A percentile compares a stretch with the other conserved stretches of the same genome.
phyloP scores from a whole-genome alignment of 2,797 vertebrate species.

The Loriculus beryllinus region DNA sequence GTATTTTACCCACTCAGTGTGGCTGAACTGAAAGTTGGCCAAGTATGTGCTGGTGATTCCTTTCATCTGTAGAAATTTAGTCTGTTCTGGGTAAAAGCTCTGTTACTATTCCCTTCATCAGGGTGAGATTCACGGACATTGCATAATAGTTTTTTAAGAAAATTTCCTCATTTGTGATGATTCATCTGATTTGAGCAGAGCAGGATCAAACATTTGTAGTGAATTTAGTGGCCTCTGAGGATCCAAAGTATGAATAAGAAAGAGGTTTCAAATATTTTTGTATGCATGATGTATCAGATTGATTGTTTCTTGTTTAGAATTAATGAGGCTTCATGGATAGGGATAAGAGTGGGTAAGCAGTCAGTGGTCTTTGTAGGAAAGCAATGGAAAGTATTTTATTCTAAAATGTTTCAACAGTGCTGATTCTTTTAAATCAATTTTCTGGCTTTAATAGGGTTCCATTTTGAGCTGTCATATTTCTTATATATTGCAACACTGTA shows the following conservation, averaged over 20 bases:
- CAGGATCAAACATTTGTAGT: neutral
- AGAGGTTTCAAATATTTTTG: neutral
- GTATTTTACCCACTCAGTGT: neutral
- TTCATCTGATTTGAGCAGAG: neutral
- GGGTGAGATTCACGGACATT: neutral
- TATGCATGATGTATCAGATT: neutral
- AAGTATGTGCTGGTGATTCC: neutral
- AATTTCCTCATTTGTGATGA: neutral
- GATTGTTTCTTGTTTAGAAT: constrained; percentile 21
- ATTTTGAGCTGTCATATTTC: neutral
- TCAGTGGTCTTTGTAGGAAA: constrained; percentile 3
- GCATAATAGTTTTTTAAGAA: neutral
- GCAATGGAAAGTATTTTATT: neutral
- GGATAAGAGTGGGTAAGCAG: neutral
- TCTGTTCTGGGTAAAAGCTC: neutral
- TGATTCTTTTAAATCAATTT: constrained; percentile 34
- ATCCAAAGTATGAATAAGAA: neutral
- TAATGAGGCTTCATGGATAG: neutral
- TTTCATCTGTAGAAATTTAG: neutral
- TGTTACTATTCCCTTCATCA: neutral
- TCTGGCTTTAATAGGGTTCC: constrained; percentile 14
- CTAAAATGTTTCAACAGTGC: neutral
- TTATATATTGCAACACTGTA: constrained; percentile 16
- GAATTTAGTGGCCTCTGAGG: neutral
- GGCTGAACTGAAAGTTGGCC: neutral